phyloP scores from a whole-genome alignment of 2,888 invertebrate genomes.

The Perithous albicinctus region DNA sequence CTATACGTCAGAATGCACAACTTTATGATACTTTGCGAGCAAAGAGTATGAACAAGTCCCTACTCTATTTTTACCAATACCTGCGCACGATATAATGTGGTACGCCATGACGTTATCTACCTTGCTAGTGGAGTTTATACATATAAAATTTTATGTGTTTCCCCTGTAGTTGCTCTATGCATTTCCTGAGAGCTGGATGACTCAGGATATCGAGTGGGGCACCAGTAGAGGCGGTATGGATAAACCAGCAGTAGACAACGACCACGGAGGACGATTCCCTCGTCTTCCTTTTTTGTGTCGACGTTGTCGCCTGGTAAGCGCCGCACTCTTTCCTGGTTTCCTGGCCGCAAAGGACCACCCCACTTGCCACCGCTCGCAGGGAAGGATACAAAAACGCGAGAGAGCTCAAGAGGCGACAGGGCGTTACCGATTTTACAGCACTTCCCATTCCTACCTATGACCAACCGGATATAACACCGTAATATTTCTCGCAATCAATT shows the following conservation, averaged over 20 bases:
- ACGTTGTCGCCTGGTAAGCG: constrained; percentile 31
- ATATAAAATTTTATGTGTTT: constrained; percentile 51
- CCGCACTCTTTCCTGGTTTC: constrained; percentile 55
- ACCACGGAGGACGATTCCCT: constrained; percentile 42
- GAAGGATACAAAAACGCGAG: constrained; percentile 9
- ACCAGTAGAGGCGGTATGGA: constrained; percentile 23
- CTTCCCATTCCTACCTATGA: constrained; percentile 14
- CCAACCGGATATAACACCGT: constrained; percentile 50
- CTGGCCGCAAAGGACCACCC: constrained; percentile 37
- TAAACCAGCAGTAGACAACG: constrained; percentile 31
- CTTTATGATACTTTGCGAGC: constrained; percentile 38
- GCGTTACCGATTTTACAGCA: constrained; percentile 30
- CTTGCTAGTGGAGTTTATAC: constrained; percentile 47
- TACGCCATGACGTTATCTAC: constrained; percentile 52
- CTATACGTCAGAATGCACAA: constrained; percentile 48
- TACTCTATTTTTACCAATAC: constrained; percentile 38
- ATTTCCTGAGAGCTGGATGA: constrained; percentile 24
- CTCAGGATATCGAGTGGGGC: constrained; percentile 31
- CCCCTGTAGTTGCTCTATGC: not conserved
- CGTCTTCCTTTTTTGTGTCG: constrained; percentile 12
- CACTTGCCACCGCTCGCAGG: constrained; percentile 2
- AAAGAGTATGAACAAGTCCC: constrained; percentile 45
- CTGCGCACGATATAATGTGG: constrained; percentile 4
- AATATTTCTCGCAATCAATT: constrained; percentile 63
- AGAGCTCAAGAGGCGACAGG: not conserved